phyloP scores from a whole-genome alignment of 53 echinoderm and acorn worm species.

The Arbacia lixula region DNA sequence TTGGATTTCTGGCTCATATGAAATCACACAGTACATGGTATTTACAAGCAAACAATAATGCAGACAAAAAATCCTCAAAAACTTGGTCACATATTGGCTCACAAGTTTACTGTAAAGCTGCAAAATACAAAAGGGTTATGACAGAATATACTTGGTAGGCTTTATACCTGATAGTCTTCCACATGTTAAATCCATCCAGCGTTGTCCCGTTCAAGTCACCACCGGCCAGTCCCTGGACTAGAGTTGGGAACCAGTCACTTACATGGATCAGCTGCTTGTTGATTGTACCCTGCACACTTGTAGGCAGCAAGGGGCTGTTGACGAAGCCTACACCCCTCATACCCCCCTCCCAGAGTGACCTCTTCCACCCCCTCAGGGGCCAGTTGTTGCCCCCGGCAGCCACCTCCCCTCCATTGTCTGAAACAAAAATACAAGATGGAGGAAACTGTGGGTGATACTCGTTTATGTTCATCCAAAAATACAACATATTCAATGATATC shows the following conservation, averaged over 20 bases:
- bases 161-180: constrained; percentile 86
- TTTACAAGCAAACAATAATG: too few relatives aligned
- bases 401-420: constrained; percentile 77
- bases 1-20: too few relatives aligned
- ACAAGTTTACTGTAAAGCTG: not conserved
- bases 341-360: constrained; percentile 78
- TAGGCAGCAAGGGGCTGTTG: constrained; percentile 69
- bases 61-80: too few relatives aligned
- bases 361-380: constrained; percentile 77
- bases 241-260: constrained; percentile 93
- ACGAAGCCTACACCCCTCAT: constrained; percentile 78
- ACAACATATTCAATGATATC: too few relatives aligned
- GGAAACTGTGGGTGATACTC: too few relatives aligned
- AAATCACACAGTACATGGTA: too few relatives aligned
- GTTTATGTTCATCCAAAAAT: too few relatives aligned
- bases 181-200: constrained; percentile 81
- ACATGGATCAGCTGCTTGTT: constrained; percentile 79
- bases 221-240: constrained; percentile 83
- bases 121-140: not conserved
- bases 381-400: constrained; percentile 72
- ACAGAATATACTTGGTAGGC: not conserved
- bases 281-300: constrained; percentile 67
- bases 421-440: too few relatives aligned
- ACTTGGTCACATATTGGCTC: not conserved
- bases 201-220: constrained; percentile 50